Conservation (phyloP, 2,888 invertebrate species). For the Chrysodeixis includens region DNA sequence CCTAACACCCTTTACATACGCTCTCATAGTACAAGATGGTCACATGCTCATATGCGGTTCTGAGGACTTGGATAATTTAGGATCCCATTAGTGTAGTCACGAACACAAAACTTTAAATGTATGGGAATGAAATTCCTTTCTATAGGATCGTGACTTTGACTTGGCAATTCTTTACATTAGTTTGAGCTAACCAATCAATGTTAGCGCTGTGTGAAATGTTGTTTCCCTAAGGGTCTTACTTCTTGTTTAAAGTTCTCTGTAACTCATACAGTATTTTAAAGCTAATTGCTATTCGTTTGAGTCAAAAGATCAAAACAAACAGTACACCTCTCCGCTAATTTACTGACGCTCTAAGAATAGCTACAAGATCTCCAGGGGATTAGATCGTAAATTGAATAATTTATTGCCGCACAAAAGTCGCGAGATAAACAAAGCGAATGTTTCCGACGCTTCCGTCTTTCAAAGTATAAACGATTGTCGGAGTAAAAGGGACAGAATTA, state of each 20-base stretch:
- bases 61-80: too few relatives aligned
- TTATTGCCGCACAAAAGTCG: constrained; percentile 32
- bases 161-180: too few relatives aligned
- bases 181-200: too few relatives aligned
- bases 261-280: not conserved
- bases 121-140: too few relatives aligned
- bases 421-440: constrained; percentile 35
- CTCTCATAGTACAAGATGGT: too few relatives aligned
- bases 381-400: constrained; percentile 46
- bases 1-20: too few relatives aligned
- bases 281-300: not conserved
- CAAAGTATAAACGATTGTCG: constrained; percentile 13
- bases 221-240: not conserved
- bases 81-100: too few relatives aligned
- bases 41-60: too few relatives aligned
- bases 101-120: too few relatives aligned
- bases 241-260: not conserved
- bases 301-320: constrained; percentile 19
- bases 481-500: not conserved
- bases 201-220: not conserved
- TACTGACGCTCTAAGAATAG: constrained; percentile 29
- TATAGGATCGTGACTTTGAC: too few relatives aligned
- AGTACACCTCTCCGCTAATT: constrained; percentile 16
- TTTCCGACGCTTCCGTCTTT: constrained; percentile 1
- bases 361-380: constrained; percentile 31